Conservation (phyloP, 2,888 invertebrate species). For the Euproctis similis region DNA sequence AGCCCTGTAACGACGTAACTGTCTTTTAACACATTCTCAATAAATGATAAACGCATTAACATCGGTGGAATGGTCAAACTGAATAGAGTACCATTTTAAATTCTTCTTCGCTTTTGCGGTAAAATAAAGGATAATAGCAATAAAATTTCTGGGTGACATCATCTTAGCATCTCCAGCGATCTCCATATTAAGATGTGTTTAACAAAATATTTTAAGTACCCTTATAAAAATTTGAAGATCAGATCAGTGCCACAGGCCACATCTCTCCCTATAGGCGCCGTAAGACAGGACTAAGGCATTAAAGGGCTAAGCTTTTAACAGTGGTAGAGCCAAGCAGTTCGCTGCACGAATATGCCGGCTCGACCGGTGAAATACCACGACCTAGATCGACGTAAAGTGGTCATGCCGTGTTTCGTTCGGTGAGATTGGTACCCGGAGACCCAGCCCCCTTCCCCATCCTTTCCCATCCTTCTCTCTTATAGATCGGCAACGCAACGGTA, state of each 20-base stretch:
- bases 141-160: neutral
- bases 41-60: slow-evolving; percentile 17
- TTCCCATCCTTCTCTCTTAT: no score
- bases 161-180: neutral
- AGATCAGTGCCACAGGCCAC: neutral
- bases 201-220: neutral
- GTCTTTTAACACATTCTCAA: slow-evolving; percentile 9
- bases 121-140: no score
- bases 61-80: slow-evolving; percentile 7
- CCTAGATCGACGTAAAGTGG: no score
- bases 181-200: neutral
- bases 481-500: no score
- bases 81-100: no score
- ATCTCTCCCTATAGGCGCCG: neutral
- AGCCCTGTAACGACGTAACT: slow-evolving; percentile 14
- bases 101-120: no score
- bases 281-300: neutral
- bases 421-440: no score
- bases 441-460: no score
- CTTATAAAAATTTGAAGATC: neutral
- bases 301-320: neutral
- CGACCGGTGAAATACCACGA: no score
- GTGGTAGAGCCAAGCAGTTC: no score
- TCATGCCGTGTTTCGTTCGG: no score
- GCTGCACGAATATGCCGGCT: no score